Evolutionary conservation across 2,113 vertebrate species (phyloP), one percentile per base, ranked within the genome.

Genomic region (Microcebus lehilahytsara): DNA sequence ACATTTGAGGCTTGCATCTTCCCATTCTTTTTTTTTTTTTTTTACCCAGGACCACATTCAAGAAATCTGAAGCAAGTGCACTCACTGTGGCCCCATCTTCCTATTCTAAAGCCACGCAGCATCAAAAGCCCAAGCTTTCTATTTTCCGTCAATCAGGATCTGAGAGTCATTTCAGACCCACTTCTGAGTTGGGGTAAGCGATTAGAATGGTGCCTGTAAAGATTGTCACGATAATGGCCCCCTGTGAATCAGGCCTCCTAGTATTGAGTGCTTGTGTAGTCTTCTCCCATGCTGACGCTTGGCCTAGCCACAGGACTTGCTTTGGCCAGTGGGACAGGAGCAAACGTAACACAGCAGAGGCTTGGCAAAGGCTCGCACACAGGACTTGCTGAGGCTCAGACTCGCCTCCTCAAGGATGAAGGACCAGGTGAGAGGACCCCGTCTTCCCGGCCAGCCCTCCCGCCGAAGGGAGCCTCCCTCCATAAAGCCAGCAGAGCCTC

Each of bases 201-300:
- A 20, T 40, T 37, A 66, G 19, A 69, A 60, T 2, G 56, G 46
- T 40, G 37, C 32, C 77, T 37, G 4, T 40, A 32, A 22, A 53
- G 56, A 37, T 0, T 1, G 42, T 85, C 71, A 51, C 27, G 17
- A 30, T 22, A 9, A 80, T 46, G 75, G 37, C 5, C 19, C 49
- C 58, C 69, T 17, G 2, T 20, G 66, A 40, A 16, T 72, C 32
- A 20, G 0, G 0, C 16, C 12, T 58, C 49, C 74, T 62, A 62
- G 40, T 17, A 27, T 32, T 20, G 53, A 0, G 2, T 4, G 3
- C 16, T 16, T 34, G 2, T 6, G 16, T 4, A 23, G 34, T 5
- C 17, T 40, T 58, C 5, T 0, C 13, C 5, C 23, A 64, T 30
- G 12, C 1, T 2, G 40, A 67, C 27, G 7, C 16, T 86, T 16